Evolutionary conservation across 2,797 vertebrate species (phyloP), one percentile per base, ranked within the genome.

Genomic region (Dendrocincla fuliginosa): DNA sequence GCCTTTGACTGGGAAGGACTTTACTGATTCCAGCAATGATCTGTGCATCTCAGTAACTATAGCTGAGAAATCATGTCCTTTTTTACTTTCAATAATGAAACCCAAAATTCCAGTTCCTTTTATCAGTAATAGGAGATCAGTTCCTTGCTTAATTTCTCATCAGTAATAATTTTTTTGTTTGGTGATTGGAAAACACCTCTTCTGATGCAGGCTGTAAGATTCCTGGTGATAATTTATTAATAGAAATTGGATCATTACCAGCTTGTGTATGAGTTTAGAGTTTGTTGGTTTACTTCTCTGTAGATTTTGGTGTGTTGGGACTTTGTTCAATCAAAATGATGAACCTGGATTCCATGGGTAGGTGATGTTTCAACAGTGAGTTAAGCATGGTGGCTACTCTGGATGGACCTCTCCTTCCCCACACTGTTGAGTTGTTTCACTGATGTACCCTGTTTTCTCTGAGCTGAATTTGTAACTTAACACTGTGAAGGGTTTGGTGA

Each of bases 351-450:
- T 74, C 50, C 44, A 9, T 30, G 30, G 16, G 35, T 14, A 19
- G 46, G 8, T 65, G 63, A 16, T 79, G 39, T 57, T 92, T 68
- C 32, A 55, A 5, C 32, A 41, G 37, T 20, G 20, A 60, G 15
- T 46, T 20, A 53, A 18, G 33, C 0, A 0, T 81, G 35, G 25
- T 77, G 53, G 14, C 56, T 68, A 3, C 25, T 73, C n/a, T 44
- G 52, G 24, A 16, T 44, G 55, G 9, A 32, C 20, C 33, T 74
- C 35, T n/a, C 68, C 17, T 46, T 87, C 63, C 17, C 73, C 39
- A 6, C 13, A 1, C 35, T 78, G 32, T 30, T 30, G 15, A 8
- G 4, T 33, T 76, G 25, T 67, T 92, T 71, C 7, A 3, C 33
- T 77, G 41, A 6, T 19, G 9, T 53, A 33, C 41, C 24, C 70